phyloP scores from a whole-genome alignment of 2,797 vertebrate species.

The Lemur catta region DNA sequence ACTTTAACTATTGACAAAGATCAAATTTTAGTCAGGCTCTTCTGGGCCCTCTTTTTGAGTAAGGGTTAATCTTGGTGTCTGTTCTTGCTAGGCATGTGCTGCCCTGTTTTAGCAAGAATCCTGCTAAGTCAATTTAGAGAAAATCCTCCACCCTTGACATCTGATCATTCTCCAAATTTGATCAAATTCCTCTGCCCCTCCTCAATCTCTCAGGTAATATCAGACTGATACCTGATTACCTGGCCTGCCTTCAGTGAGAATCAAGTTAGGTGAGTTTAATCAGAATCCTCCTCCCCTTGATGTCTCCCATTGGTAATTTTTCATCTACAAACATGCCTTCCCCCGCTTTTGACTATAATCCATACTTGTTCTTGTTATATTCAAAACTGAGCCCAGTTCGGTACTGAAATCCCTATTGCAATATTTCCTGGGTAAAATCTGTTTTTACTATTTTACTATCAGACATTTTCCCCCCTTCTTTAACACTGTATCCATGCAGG shows the following conservation, averaged over 20 bases:
- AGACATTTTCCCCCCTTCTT: not conserved
- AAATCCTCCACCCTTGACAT: not conserved
- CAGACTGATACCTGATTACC: not conserved
- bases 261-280: not conserved
- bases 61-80: not conserved
- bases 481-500: not conserved
- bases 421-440: not conserved
- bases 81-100: not conserved
- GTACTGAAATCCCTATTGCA: not conserved
- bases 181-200: not conserved
- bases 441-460: not conserved
- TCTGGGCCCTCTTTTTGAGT: not conserved
- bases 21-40: rapidly evolving
- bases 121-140: not conserved
- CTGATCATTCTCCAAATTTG: not conserved
- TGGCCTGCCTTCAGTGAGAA: not conserved
- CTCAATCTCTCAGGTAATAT: not conserved
- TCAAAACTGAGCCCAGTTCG: not conserved
- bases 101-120: not conserved
- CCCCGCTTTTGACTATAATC: not conserved
- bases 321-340: not conserved
- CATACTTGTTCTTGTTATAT: not conserved
- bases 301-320: not conserved
- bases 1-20: not conserved
- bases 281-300: not conserved